Base-by-base conservation (phyloP, 2,797 vertebrate species). In the Typhlichthys eigenmanni region DNA sequence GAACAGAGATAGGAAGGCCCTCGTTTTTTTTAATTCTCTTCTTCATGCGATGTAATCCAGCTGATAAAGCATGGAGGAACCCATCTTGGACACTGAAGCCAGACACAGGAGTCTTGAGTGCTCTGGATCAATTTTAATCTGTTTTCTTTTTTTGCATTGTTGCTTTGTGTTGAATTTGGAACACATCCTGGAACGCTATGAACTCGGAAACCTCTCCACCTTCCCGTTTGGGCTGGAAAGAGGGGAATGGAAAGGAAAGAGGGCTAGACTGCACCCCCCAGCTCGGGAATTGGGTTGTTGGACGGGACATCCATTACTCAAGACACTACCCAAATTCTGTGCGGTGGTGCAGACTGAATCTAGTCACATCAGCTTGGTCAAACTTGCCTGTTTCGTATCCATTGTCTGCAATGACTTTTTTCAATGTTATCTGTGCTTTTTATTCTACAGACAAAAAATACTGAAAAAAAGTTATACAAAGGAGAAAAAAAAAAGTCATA, bases 331-430 rank as follows among this genome's bases (percentile, higher is more conserved):
- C 70, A 32, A 80, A 72, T 62, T 71, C 52, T 59, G 56, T 11
- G 60, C 19, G 72, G 59, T 50, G 72, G 58, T 38, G 55, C 66
- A 63, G 69, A 76, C 83, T 76, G 69, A 72, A 88, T 75, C 32
- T 46, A 64, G 80, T 77, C 82, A 56, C 76, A 62, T 72, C 68
- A 67, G 69, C 79, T 83, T 52, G 65, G 65, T 84, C 65, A 55
- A 79, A 85, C 79, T 87, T 85, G 88, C 89, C 83, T 83, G 89
- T 90, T 92, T 92, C 84, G 48, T 92, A 90, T 84, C 85, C 86
- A 85, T 90, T 90, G 86, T 91, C 89, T 88, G 90, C 91, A 92
- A 90, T 91, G 89, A 90, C 82, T 91, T 88, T 75, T 91, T 89
- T 83, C 81, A 87, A 90, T 82, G 85, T 91, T 91, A 83, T 86